A percentile compares a stretch with the other conserved stretches of the same genome.
Conservation (phyloP, 2,888 invertebrate genomes). For the Germaria angustata region DNA sequence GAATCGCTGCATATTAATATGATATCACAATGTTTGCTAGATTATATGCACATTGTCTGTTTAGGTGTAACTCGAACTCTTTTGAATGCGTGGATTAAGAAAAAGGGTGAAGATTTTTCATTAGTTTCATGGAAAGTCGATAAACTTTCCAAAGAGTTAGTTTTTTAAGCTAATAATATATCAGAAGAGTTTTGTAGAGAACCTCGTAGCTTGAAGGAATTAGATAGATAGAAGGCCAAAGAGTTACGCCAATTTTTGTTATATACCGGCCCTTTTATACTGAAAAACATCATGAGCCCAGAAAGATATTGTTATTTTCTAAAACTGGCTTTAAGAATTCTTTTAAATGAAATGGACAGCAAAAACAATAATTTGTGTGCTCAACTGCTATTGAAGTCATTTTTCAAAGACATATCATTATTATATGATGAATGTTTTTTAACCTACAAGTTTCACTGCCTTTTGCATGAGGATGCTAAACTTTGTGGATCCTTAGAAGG, state of each 20-base stretch:
- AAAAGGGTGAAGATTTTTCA: slow-evolving; percentile 44
- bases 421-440: slow-evolving; percentile 31
- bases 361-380: no score
- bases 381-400: slow-evolving; percentile 18
- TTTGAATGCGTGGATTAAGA: slow-evolving; percentile 45
- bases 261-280: no score
- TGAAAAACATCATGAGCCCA: slow-evolving; percentile 1
- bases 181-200: slow-evolving; percentile 55
- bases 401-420: slow-evolving; percentile 4
- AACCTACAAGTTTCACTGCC: slow-evolving; percentile 47
- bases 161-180: slow-evolving; percentile 40
- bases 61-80: slow-evolving; percentile 45
- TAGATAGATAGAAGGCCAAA: no score
- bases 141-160: slow-evolving; percentile 28
- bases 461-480: slow-evolving; percentile 56
- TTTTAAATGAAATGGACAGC: no score
- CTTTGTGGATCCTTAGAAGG: slow-evolving; percentile 53
- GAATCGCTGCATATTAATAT: slow-evolving; percentile 38
- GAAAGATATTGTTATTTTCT: not conserved
- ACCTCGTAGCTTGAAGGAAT: slow-evolving; percentile 28
- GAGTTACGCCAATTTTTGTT: no score
- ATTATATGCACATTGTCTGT: slow-evolving; percentile 56
- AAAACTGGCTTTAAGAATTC: not conserved
- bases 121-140: slow-evolving; percentile 33
- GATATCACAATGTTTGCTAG: no score